phyloP scores from a whole-genome alignment of 2,888 invertebrate species.

The Timema podura region DNA sequence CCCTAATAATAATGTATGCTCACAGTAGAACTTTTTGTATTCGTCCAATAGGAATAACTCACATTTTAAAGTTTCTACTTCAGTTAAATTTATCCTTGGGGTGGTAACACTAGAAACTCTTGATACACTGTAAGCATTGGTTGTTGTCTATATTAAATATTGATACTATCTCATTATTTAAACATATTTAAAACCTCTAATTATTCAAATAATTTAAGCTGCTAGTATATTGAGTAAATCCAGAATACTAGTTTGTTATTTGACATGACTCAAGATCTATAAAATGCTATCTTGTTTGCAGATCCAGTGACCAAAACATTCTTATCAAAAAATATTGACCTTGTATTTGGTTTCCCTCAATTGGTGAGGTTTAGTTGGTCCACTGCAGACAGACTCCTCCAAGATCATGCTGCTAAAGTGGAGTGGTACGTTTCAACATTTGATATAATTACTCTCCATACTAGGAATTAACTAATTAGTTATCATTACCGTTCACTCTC shows the following conservation, averaged over 20 bases:
- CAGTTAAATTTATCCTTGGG: too few relatives aligned
- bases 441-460: too few relatives aligned
- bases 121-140: too few relatives aligned
- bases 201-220: neutral
- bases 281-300: conserved; percentile 42
- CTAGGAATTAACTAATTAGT: too few relatives aligned
- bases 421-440: conserved; percentile 57
- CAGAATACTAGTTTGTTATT: neutral
- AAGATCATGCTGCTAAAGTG: conserved; percentile 65
- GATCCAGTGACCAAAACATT: conserved; percentile 95
- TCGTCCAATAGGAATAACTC: too few relatives aligned
- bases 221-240: conserved; percentile 5
- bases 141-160: too few relatives aligned
- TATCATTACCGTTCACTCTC: too few relatives aligned
- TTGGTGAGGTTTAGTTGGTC: conserved; percentile 98
- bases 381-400: conserved; percentile 78
- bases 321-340: conserved; percentile 72
- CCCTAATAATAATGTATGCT: too few relatives aligned
- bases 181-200: conserved; percentile 17
- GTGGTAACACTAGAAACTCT: too few relatives aligned
- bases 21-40: too few relatives aligned
- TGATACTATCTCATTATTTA: neutral
- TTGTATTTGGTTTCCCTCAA: conserved; percentile 90
- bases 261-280: too few relatives aligned
- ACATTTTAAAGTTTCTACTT: too few relatives aligned